Evolutionary conservation across 2,113 vertebrate genomes (phyloP).

Genomic region (Falcunculus frontatus): DNA sequence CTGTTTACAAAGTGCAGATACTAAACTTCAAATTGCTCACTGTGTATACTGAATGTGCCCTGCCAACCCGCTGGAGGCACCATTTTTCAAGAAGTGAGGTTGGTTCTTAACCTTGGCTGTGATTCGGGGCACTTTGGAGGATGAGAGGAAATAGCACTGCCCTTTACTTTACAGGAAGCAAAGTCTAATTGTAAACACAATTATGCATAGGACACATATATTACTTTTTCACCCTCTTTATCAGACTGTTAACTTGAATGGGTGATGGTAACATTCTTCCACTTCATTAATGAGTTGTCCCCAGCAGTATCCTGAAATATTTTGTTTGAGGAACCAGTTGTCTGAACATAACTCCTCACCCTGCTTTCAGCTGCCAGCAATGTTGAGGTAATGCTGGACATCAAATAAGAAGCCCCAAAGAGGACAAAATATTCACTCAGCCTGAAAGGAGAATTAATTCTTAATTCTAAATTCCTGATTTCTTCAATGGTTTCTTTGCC

Average conservation of each 20-base stretch:
- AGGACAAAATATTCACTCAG: neutral
- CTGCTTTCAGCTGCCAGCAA: neutral
- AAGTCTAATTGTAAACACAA: neutral
- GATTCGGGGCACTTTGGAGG: neutral
- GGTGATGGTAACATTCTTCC: neutral
- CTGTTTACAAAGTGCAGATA: neutral
- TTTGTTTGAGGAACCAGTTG: neutral
- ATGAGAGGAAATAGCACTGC: neutral
- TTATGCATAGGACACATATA: neutral
- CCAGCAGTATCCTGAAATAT: neutral
- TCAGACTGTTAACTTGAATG: neutral
- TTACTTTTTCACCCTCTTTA: neutral
- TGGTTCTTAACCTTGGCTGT: neutral
- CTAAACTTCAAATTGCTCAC: neutral
- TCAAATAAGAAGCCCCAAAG: neutral
- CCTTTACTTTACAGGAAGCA: neutral
- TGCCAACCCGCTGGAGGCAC: neutral
- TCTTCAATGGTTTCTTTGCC: neutral
- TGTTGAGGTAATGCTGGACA: neutral
- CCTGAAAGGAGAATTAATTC: neutral
- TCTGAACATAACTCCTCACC: neutral
- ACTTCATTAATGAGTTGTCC: neutral
- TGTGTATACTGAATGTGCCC: accelerated
- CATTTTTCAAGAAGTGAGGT: neutral
- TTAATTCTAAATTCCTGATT: neutral